Evolutionary conservation across 2,888 invertebrate genomes (phyloP), one percentile per base, ranked within the genome.

Genomic region (Drosophila fungiperda): DNA sequence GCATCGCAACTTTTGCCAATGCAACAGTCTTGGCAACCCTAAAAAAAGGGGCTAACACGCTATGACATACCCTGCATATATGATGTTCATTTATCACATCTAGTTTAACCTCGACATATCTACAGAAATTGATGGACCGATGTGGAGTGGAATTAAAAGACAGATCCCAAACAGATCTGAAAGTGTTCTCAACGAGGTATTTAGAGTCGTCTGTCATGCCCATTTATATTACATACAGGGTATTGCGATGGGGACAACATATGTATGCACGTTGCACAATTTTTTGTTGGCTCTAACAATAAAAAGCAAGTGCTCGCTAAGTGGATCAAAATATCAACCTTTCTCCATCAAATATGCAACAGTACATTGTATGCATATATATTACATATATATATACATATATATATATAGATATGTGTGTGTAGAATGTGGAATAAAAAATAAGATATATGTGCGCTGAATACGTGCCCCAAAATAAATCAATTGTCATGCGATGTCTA

Each of bases 271-370:
- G 48, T 67, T 49, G 67, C 67, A 48, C 17, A 45, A 33, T 48
- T 64, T 61, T 60, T 59, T 60, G 35, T 55, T 58, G 64, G 32
- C 45, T 62, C 45, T 58, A 75, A 76, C 80, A 78, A 75, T 70
- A 53, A 35, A 54, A 71, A 55, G 55, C 80, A 71, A 78, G 80
- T 76, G 80, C 62, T 68, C 62, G 53, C 71, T 80, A 76, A 78
- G 78, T 76, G 80, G 71, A 80, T 78, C 78, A 78, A 79, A 79
- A 78, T 78, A 78, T 79, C 77, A 78, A 70, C 70, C 62, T 78
- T 63, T 50, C 55, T 3, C 50, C 60, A 74, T 74, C 40, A 78
- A 75, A 75, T 58, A 70, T 79, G 70, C 54, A 65, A 52, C 52
- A 40, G 26, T 59, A 15, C 32, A 33, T 38, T 49, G 40, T 33